Evolutionary conservation across 1,140 invertebrate species (phyloP), one percentile per base, ranked within the genome.

Genomic region (Belonocnema kinseyi): DNA sequence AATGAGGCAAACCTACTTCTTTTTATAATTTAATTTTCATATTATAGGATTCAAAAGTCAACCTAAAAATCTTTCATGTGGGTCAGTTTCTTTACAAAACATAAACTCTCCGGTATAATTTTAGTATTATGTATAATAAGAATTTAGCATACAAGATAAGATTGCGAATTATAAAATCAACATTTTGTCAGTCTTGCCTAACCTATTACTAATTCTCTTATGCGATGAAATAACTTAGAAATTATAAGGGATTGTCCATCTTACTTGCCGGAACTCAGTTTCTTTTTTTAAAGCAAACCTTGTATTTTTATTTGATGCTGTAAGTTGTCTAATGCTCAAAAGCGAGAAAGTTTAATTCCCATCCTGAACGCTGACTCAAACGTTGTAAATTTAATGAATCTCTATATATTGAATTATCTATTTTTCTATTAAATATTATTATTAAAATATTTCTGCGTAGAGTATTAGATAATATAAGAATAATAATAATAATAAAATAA

Each of bases 21-120:
- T 66, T 66, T 66, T 6, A 40, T 66, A 66, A 66, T 66, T 66
- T 46, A 46, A 66, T 66, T 66, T 66, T 33, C 61, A 66, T n/a
- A 66, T 66, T 16, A 21, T 40, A 66, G 61, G 33, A 40, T 33
- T 13, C 26, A 26, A 8, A 0, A 13, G 40, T 33, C 10, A 12
- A 26, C 14, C 26, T 12, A 58, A 40, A 66, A 46, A n/a, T 66
- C 61, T n/a, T 66, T 40, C 26, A 12, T 46, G 40, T 46, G 8
- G 19, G 10, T 16, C 33, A n/a, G 40, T 40, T 66, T 16, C 19
- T 40, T 66, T 66, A 16, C 0, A 40, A 33, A 66, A 33, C 13
- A 13, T 5, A 66, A 66, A 66, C 10, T 46, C 33, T 40, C 16
- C 40, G n/a, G 8, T 40, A 26, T 26, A 61, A 3, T 33, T 33